phyloP scores from a whole-genome alignment of 2,797 vertebrate genomes.

The Nannoperca australis region DNA sequence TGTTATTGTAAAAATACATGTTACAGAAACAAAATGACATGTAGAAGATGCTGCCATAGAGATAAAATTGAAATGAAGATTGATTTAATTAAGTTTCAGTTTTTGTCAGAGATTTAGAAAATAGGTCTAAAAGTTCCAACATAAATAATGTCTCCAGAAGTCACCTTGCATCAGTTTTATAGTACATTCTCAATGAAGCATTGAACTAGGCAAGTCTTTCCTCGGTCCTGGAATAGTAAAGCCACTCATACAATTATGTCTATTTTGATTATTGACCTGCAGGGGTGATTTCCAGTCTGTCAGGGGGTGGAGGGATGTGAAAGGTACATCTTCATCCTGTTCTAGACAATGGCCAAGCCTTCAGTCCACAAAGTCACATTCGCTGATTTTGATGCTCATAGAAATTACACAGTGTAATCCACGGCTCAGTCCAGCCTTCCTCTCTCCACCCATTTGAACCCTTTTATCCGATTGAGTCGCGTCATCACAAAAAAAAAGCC shows the following conservation, averaged over 20 bases:
- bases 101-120: not conserved
- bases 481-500: slow-evolving; percentile 38
- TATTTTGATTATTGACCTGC: slow-evolving; percentile 31
- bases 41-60: not conserved
- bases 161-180: not conserved
- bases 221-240: not conserved
- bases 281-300: slow-evolving; percentile 18
- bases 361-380: slow-evolving; percentile 27
- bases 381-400: slow-evolving; percentile 18
- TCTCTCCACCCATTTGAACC: slow-evolving; percentile 43
- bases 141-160: not conserved
- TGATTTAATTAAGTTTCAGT: not conserved
- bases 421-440: slow-evolving; percentile 1
- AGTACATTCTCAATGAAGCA: slow-evolving; percentile 5
- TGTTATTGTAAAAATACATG: slow-evolving; percentile 5
- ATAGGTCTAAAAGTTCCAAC: not conserved
- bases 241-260: slow-evolving; percentile 7
- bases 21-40: not conserved
- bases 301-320: slow-evolving; percentile 13
- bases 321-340: slow-evolving; percentile 2
- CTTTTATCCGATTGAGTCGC: slow-evolving; percentile 35
- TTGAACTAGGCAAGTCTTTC: not conserved
- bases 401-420: slow-evolving; percentile 35
- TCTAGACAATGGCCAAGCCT: slow-evolving; percentile 13
- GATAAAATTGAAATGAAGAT: not conserved